phyloP scores from a whole-genome alignment of 2,888 invertebrate genomes.

The Orthosia cruda region DNA sequence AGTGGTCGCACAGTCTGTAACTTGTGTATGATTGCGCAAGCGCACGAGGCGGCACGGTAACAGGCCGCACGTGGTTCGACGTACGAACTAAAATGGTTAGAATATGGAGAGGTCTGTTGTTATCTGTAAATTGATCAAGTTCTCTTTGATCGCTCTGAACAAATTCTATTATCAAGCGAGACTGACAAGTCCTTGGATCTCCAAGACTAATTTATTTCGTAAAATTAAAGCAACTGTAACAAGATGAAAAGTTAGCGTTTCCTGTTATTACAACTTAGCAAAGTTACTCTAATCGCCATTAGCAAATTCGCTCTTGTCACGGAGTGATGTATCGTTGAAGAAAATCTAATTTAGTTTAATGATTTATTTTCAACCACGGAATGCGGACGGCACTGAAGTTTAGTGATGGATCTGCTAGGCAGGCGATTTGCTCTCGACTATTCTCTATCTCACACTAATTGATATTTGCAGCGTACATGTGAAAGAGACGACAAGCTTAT shows the following conservation, averaged over 20 bases:
- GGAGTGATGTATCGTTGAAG: slow-evolving; percentile 71
- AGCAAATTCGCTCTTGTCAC: slow-evolving; percentile 68
- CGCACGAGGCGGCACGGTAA: slow-evolving; percentile 49
- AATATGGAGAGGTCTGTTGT: slow-evolving; percentile 8
- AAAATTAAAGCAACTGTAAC: slow-evolving; percentile 15
- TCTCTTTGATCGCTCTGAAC: background rate
- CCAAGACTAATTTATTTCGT: background rate
- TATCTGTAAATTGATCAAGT: slow-evolving; percentile 4
- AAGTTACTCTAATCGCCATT: slow-evolving; percentile 63
- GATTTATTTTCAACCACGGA: slow-evolving; percentile 86
- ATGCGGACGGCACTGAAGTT: slow-evolving; percentile 84
- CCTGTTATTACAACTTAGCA: slow-evolving; percentile 26
- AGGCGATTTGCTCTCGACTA: slow-evolving; percentile 69
- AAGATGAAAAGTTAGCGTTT: slow-evolving; percentile 43
- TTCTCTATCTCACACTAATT: slow-evolving; percentile 72
- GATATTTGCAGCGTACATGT: slow-evolving; percentile 61
- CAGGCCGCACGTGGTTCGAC: slow-evolving; percentile 49
- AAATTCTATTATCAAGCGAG: background rate
- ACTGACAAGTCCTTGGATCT: background rate
- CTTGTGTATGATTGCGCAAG: slow-evolving; percentile 61
- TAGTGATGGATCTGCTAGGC: slow-evolving; percentile 81
- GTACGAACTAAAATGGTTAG: slow-evolving; percentile 16
- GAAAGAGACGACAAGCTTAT: slow-evolving; percentile 76
- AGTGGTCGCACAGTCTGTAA: slow-evolving; percentile 54
- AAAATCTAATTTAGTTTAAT: slow-evolving; percentile 81